Evolutionary conservation across 2,888 invertebrate species (phyloP).

Genomic region (Desoria tigrina): DNA sequence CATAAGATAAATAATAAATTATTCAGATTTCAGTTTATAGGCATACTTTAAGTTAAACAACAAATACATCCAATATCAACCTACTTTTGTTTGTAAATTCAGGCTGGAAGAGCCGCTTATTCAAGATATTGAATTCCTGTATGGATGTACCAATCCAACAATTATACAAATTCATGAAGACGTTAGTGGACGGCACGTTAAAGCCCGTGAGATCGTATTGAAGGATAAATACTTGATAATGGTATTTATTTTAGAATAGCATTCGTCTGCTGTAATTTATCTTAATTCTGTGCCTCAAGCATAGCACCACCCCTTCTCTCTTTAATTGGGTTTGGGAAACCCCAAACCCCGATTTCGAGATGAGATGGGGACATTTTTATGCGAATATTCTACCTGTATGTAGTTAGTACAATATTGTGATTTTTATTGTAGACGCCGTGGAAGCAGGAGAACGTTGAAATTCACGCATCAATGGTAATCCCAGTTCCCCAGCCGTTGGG

Average conservation of each 20-base stretch:
- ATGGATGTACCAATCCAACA: constrained; percentile 90
- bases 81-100: not conserved
- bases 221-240: constrained; percentile 93
- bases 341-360: too few relatives aligned
- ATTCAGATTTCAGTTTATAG: constrained; percentile 10
- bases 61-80: not conserved
- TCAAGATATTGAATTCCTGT: constrained; percentile 92
- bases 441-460: constrained; percentile 97
- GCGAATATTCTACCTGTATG: not conserved
- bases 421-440: constrained; percentile 73
- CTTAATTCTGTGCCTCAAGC: constrained; percentile 20
- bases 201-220: constrained; percentile 91
- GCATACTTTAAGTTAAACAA: constrained; percentile 10
- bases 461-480: constrained; percentile 92
- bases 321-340: too few relatives aligned
- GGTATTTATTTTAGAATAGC: too few relatives aligned
- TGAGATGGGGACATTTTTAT: too few relatives aligned
- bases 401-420: constrained; percentile 3
- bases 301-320: too few relatives aligned
- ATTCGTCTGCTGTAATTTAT: too few relatives aligned
- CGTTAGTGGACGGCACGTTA: constrained; percentile 90
- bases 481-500: constrained; percentile 94
- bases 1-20: not conserved
- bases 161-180: constrained; percentile 93
- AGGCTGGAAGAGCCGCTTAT: constrained; percentile 94